Conservation (phyloP, 2,888 invertebrate species). For the Sphecodes monilicornis region DNA sequence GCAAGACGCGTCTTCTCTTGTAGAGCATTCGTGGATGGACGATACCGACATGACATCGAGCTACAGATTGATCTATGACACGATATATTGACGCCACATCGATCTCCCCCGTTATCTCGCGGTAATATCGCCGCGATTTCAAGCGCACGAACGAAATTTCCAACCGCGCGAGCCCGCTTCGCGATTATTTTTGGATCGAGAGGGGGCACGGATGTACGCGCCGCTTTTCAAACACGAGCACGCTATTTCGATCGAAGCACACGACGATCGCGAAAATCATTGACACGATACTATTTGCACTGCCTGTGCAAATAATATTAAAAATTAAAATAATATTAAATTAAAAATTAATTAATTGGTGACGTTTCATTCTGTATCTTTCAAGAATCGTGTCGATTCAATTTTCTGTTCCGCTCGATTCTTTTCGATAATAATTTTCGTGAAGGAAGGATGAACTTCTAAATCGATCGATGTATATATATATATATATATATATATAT, state of each 20-base stretch:
- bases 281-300: background rate
- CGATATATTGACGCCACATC: constrained; percentile 36
- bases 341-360: no score
- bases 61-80: constrained; percentile 37
- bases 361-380: no score
- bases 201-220: background rate
- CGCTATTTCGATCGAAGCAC: no score
- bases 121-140: background rate
- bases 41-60: constrained; percentile 17
- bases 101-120: constrained; percentile 34
- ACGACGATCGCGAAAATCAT: background rate
- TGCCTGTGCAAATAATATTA: background rate
- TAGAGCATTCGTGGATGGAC: background rate
- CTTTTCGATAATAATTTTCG: no score
- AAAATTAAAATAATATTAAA: no score
- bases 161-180: constrained; percentile 13
- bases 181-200: constrained; percentile 9
- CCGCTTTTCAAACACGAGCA: background rate
- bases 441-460: no score
- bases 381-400: no score
- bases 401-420: no score
- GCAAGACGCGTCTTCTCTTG: background rate
- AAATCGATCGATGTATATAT: no score
- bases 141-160: constrained; percentile 27
- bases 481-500: no score